A percentile compares a stretch with the other conserved stretches of the same genome.
Conservation (phyloP, 2,888 invertebrate genomes). For the Epistrophe eligans region DNA sequence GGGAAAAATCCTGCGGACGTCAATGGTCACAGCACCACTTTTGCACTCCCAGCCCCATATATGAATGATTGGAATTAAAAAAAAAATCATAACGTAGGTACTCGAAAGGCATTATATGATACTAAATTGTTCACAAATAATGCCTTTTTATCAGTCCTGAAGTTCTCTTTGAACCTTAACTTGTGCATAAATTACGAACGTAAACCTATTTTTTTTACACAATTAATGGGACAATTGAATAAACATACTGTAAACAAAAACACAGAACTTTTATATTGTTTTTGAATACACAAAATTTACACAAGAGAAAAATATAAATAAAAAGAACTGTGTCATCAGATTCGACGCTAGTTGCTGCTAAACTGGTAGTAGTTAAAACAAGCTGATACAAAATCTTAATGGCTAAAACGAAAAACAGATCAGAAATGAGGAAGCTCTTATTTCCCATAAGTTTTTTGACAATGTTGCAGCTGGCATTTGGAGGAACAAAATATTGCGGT, state of each 20-base stretch:
- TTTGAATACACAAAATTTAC: neutral
- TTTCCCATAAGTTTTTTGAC: neutral
- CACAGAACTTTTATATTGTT: neutral
- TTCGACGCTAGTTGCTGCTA: neutral
- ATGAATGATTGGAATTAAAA: too few relatives aligned
- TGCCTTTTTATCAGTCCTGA: too few relatives aligned
- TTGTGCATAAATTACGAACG: slow-evolving; percentile 1
- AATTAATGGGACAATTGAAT: slow-evolving; percentile 8
- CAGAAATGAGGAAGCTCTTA: neutral
- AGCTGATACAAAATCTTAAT: neutral
- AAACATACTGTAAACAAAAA: slow-evolving; percentile 4
- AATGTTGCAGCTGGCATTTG: slow-evolving; percentile 13
- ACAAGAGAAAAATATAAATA: neutral
- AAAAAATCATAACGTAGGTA: too few relatives aligned
- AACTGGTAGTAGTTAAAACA: too few relatives aligned
- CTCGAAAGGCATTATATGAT: neutral
- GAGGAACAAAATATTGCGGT: slow-evolving; percentile 9
- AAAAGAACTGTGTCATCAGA: neutral
- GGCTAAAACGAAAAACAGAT: neutral
- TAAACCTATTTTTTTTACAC: slow-evolving; percentile 1
- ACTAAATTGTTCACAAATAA: neutral
- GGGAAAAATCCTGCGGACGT: too few relatives aligned
- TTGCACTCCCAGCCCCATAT: too few relatives aligned
- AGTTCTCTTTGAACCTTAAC: neutral
- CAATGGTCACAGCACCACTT: too few relatives aligned